Evolutionary conservation across 2,888 invertebrate genomes (phyloP).

Genomic region (Sycophila texana): DNA sequence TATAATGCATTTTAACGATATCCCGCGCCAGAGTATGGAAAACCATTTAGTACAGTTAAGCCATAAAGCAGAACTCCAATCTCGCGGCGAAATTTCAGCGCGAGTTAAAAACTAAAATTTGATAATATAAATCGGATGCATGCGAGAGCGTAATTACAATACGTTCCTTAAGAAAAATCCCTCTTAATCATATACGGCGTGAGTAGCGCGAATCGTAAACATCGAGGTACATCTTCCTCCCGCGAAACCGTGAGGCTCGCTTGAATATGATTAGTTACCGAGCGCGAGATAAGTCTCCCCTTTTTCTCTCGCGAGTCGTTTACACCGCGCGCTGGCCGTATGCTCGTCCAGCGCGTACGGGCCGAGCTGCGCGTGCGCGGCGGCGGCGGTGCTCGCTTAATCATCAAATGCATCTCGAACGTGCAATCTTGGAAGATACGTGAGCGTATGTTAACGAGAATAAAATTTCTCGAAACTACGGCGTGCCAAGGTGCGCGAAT

Average conservation of each 20-base stretch:
- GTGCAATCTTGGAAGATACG: conserved; percentile 56
- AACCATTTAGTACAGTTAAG: too few relatives aligned
- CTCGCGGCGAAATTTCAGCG: too few relatives aligned
- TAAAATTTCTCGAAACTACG: conserved; percentile 38
- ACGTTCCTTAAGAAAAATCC: conserved; percentile 25
- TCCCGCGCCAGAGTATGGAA: too few relatives aligned
- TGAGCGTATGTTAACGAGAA: conserved; percentile 57
- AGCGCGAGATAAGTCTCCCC: conserved; percentile 29
- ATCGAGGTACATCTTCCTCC: conserved; percentile 32
- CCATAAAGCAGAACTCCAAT: too few relatives aligned
- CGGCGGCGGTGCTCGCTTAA: conserved; percentile 44
- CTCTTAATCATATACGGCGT: conserved; percentile 38
- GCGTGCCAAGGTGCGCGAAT: not conserved
- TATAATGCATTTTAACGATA: too few relatives aligned
- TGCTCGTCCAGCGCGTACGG: not conserved
- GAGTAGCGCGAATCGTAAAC: conserved; percentile 42
- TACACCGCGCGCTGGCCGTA: conserved; percentile 47
- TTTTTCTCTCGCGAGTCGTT: conserved; percentile 43
- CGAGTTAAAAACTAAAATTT: not conserved
- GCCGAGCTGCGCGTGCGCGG: not conserved
- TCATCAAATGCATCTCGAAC: conserved; percentile 56
- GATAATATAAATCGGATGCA: conserved; percentile 22
- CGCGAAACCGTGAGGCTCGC: conserved; percentile 3
- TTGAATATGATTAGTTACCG: conserved; percentile 54
- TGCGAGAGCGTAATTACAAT: conserved; percentile 7